These are phyloP conservation scores for Chirona hameri DNA, from an alignment of 2,888 invertebrate genomes.

Conservation along the genomic window DNA sequence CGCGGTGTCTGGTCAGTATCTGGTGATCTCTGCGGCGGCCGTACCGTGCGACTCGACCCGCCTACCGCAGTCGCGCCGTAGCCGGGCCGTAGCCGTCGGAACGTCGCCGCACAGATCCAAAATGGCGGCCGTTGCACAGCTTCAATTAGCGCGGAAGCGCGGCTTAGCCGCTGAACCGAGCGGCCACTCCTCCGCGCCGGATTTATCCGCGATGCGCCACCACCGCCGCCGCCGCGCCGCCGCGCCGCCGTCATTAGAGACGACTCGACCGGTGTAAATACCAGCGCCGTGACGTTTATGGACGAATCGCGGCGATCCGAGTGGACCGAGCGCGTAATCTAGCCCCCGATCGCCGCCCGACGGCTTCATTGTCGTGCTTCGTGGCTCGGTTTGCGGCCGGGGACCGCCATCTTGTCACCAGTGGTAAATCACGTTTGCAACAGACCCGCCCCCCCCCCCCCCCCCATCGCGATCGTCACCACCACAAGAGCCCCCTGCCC, in stretches of 20 bases:
- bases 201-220: slow-evolving; percentile 32
- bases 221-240: slow-evolving; percentile 30
- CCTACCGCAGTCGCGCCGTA: background rate
- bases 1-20: too few species aligned
- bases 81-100: background rate
- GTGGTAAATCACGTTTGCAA: slow-evolving; percentile 11
- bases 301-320: slow-evolving; percentile 3
- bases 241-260: background rate
- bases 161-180: slow-evolving; percentile 27
- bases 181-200: slow-evolving; percentile 35
- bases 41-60: too few species aligned
- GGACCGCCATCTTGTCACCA: background rate
- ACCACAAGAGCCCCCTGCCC: background rate
- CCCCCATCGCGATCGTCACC: background rate
- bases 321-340: background rate
- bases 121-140: background rate
- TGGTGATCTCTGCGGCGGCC: too few species aligned
- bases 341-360: background rate
- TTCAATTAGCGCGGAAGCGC: slow-evolving; percentile 1
- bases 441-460: background rate
- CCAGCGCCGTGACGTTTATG: background rate
- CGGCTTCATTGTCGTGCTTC: background rate
- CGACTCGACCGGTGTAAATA: background rate
- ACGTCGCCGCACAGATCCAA: background rate
- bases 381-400: background rate